Base-by-base conservation (phyloP, 2,888 invertebrate species). In the Aquatica leii region DNA sequence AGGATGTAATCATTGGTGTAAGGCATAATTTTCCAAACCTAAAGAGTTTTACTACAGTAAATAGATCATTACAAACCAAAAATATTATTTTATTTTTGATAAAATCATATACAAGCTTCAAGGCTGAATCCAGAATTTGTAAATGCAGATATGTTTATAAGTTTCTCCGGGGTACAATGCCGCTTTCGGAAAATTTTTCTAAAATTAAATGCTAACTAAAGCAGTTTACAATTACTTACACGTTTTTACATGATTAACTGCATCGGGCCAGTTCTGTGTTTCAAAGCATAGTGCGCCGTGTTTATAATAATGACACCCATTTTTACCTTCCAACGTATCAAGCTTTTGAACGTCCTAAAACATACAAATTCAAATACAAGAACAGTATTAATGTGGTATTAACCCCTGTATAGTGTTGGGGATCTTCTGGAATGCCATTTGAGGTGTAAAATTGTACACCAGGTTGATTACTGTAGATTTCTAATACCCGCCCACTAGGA, bases 221-320 rank as follows among this genome's bases (percentile, higher is more conserved):
- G 18, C 8, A 9, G 11, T 8, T 11, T 17, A 18, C 11, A 35
- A 24, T 21, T 12, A 72, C 86, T 86, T 80, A 91, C 92, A 78
- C 93, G 89, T 81, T 96, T 94, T 86, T 80, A 91, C 92, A 78
- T 93, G 89, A 81, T 96, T 94, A 0, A 93, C 84, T 9, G 95
- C 93, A 82, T 98, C 93, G 0, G 97, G 97, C 83, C 90, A 97
- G 77, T 94, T 93, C 81, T 97, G 97, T 0, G 97, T 93, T 84
- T 97, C 95, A 55, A 97, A 82, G 76, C 95, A 95, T 75, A 97
- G 89, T 1, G 92, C 92, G 0, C 91, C 91, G 73, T 94, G 93
- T 69, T 89, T 89, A 59, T 84, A 85, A 76, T 95, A 95, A n/a
- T 74, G 72, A 20, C 46, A 46, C 0, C 89, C 89, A 2, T 82